Percentiles rank a stretch among this genome's conserved stretches.
Evolutionary conservation across 2,797 vertebrate species (phyloP).

Genomic region (Crenichthys baileyi): DNA sequence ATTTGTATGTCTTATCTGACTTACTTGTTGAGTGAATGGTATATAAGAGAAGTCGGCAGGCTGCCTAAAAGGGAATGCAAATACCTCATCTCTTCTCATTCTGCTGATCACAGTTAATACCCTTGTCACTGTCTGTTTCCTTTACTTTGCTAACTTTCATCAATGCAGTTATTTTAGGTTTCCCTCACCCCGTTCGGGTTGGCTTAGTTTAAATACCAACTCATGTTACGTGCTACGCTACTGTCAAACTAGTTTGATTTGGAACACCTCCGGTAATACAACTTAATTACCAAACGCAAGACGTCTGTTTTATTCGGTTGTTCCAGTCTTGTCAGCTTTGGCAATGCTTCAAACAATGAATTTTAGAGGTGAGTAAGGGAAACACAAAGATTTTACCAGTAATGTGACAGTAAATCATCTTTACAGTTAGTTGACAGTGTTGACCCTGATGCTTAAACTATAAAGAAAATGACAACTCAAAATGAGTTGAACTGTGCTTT

Average conservation of each 20-base stretch:
- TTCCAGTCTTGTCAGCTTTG: background rate
- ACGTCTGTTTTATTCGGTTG: background rate
- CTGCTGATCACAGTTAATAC: background rate
- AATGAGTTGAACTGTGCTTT: background rate
- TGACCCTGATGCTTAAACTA: background rate
- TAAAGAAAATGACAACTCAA: background rate
- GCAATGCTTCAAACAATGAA: background rate
- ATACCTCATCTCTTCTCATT: background rate
- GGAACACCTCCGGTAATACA: background rate
- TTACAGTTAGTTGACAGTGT: too few species aligned
- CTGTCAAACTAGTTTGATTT: background rate
- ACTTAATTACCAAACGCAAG: background rate
- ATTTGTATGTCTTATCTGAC: too few species aligned
- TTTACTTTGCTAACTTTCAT: background rate
- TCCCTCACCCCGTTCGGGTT: background rate
- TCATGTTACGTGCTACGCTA: background rate
- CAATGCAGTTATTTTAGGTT: background rate
- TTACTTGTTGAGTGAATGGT: background rate
- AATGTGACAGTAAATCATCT: background rate
- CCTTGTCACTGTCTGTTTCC: background rate
- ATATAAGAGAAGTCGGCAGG: background rate
- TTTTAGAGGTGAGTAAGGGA: background rate
- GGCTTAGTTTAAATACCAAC: too few species aligned
- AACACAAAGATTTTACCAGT: background rate
- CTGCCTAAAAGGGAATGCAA: background rate